Evolutionary conservation across 2,797 vertebrate species (phyloP), one percentile per base, ranked within the genome.

Genomic region (Acipenser ruthenus): DNA sequence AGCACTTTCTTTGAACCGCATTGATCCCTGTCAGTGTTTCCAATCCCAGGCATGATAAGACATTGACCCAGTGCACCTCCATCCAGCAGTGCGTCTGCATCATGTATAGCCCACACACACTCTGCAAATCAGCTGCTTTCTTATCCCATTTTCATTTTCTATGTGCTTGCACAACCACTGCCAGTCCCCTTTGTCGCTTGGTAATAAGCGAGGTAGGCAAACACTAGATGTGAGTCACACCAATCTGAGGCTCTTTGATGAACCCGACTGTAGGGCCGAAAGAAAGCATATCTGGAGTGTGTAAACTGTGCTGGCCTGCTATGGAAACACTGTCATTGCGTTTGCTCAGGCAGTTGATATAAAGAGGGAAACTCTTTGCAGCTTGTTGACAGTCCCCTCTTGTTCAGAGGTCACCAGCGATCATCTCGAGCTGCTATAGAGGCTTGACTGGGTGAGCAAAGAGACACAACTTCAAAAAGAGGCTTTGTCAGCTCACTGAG

Each of bases 121-220:
- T n/a, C 68, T 65, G 50, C 1, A 65, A 67, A 59, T 10, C 18
- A 10, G 10, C 55, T 58, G 55, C 55, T n/a, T 13, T 58, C 55
- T 15, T 7, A 58, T 7, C 3, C 3, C 55, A 58, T 7, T 6
- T 10, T 72, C 74, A 64, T 70, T 70, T 73, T 70, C 68, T 65
- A 7, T 69, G 68, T 79, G 81, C 81, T 82, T 77, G 63, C 70
- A 77, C 71, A 77, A 69, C 66, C 74, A 51, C 9, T 73, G 75
- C 69, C 70, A 62, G 66, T 71, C n/a, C 12, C 67, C 61, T 48
- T 49, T 60, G 79, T 79, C 79, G 79, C 82, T 69, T 51, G 70
- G 78, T 70, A 72, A 80, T 72, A 77, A 81, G 77, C 62, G 66
- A 76, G 70, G 74, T 67, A 62, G 78, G 73, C 76, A 83, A 83